Conservation (phyloP, 2,113 vertebrate species). For the Percopsis transmontana region DNA sequence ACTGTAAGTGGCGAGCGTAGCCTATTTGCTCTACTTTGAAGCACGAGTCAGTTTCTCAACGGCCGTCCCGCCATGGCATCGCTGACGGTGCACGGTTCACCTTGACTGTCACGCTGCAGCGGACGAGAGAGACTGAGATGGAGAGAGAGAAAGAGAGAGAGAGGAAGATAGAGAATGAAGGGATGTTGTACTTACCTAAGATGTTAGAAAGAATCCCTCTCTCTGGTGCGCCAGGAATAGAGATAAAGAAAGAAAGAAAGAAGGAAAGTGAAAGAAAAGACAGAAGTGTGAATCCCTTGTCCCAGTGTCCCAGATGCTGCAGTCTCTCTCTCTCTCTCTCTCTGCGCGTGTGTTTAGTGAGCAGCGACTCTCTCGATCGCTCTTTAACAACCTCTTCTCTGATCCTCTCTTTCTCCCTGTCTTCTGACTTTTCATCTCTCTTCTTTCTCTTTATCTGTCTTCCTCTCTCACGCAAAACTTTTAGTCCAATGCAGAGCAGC, state of each 20-base stretch:
- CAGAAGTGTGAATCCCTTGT: slow-evolving; percentile 50
- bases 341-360: neutral
- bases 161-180: slow-evolving; percentile 41
- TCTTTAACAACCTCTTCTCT: slow-evolving; percentile 30
- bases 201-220: slow-evolving; percentile 51
- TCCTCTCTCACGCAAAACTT: slow-evolving; percentile 65
- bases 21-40: slow-evolving; percentile 44
- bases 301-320: slow-evolving; percentile 70
- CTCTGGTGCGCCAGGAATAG: slow-evolving; percentile 37
- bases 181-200: slow-evolving; percentile 72
- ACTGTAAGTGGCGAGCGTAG: slow-evolving; percentile 5
- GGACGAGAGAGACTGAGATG: slow-evolving; percentile 16
- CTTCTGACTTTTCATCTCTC: slow-evolving; percentile 33
- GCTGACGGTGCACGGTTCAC: slow-evolving; percentile 58
- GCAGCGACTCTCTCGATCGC: slow-evolving; percentile 18
- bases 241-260: slow-evolving; percentile 26
- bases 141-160: slow-evolving; percentile 37
- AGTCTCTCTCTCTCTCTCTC: slow-evolving; percentile 50
- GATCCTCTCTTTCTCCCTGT: slow-evolving; percentile 37
- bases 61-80: slow-evolving; percentile 17
- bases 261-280: slow-evolving; percentile 29
- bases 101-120: slow-evolving; percentile 69
- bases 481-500: slow-evolving; percentile 52
- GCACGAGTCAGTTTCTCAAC: slow-evolving; percentile 44
- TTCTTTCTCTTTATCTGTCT: slow-evolving; percentile 17